Evolutionary conservation across 2,797 vertebrate species (phyloP).

Genomic region (Yasuhikotakia modesta): DNA sequence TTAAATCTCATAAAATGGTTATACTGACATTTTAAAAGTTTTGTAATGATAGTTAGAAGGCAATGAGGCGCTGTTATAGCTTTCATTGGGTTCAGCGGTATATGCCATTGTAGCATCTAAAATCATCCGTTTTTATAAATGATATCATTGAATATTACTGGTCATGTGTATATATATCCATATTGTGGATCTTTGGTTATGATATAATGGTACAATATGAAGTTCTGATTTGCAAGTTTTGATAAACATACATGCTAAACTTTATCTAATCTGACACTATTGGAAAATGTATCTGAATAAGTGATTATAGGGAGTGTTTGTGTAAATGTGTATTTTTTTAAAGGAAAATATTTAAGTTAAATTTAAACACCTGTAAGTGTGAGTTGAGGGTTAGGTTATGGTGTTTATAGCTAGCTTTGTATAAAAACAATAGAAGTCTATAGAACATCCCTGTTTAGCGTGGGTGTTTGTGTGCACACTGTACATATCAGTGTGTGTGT

Average conservation of each 20-base stretch:
- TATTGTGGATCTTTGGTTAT: not conserved
- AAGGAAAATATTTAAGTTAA: no score
- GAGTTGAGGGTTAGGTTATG: no score
- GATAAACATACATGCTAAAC: not conserved
- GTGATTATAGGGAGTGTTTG: no score
- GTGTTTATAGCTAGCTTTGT: no score
- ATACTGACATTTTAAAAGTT: not conserved
- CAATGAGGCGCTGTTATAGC: not conserved
- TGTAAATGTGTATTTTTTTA: no score
- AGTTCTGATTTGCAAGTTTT: not conserved
- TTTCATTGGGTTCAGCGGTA: not conserved
- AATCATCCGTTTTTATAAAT: not conserved
- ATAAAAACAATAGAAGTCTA: no score
- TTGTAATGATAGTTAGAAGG: not conserved
- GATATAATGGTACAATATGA: not conserved
- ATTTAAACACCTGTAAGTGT: no score
- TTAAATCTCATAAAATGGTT: constrained; percentile 1
- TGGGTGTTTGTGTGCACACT: no score
- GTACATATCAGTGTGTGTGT: no score
- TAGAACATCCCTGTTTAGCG: no score
- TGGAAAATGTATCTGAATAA: not conserved
- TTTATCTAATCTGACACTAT: not conserved
- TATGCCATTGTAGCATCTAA: not conserved
- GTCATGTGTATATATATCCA: not conserved
- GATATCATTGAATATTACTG: not conserved